These are phyloP conservation scores for Gymnocypris eckloni DNA, from an alignment of 2,797 vertebrate species.

Conservation along the genomic window DNA sequence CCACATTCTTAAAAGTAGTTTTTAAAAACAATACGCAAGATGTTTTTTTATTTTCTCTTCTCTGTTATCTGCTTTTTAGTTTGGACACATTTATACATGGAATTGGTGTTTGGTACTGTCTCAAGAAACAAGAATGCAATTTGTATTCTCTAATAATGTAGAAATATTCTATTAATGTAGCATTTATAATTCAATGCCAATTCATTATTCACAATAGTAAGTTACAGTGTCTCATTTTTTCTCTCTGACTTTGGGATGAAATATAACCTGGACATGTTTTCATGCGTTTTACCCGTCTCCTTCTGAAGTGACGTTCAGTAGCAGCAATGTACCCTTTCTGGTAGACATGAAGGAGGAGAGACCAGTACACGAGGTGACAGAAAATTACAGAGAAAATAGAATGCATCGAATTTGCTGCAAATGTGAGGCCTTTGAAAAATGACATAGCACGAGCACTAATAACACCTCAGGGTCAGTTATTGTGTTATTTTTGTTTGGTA, in stretches of 20 bases:
- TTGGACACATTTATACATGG: too few species aligned
- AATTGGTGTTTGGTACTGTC: not conserved
- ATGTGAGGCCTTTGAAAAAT: conserved; percentile 29
- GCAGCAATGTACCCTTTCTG: not conserved
- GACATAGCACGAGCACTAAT: not conserved
- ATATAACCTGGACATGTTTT: not conserved
- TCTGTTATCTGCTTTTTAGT: too few species aligned
- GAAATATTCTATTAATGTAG: too few species aligned
- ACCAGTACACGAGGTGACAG: not conserved
- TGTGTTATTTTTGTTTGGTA: conserved; percentile 28
- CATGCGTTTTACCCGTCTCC: not conserved
- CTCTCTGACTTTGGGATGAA: not conserved
- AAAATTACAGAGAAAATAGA: conserved; percentile 26
- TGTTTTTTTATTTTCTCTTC: too few species aligned
- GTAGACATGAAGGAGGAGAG: not conserved
- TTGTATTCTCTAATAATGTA: not conserved
- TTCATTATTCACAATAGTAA: not conserved
- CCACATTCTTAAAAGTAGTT: too few species aligned
- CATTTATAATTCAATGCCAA: not conserved
- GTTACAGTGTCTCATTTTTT: not conserved
- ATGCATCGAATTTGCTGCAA: conserved; percentile 3
- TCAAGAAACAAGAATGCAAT: not conserved
- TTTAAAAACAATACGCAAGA: too few species aligned
- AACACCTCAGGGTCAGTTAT: conserved; percentile 30
- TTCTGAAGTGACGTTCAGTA: not conserved